Conservation (phyloP, 2,113 vertebrate genomes). For the Athene cunicularia region DNA sequence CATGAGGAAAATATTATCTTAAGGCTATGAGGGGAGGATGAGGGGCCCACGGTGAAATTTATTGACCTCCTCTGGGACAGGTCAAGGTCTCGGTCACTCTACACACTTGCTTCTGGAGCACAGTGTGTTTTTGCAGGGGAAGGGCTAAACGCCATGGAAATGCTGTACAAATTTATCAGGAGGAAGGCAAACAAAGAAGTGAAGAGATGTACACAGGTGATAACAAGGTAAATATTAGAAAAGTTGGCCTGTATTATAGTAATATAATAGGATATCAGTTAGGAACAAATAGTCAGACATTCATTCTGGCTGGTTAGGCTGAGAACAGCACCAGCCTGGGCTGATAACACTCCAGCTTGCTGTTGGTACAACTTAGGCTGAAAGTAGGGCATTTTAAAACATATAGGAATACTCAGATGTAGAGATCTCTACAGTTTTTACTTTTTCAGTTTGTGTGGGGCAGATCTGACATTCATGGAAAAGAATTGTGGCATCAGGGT, state of each 20-base stretch:
- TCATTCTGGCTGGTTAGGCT: background rate
- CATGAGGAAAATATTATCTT: background rate
- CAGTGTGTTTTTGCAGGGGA: background rate
- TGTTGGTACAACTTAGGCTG: background rate
- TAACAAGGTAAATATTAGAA: constrained; percentile 69
- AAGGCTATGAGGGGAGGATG: background rate
- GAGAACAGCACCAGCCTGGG: constrained; percentile 19
- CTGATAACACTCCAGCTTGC: constrained; percentile 26
- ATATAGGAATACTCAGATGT: background rate
- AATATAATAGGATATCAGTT: constrained; percentile 17
- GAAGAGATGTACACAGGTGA: constrained; percentile 55
- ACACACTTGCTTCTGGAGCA: background rate
- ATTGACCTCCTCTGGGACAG: background rate
- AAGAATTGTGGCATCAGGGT: accelerated
- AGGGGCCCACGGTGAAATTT: background rate
- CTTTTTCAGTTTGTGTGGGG: background rate
- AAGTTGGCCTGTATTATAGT: constrained; percentile 27
- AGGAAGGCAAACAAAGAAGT: constrained; percentile 69
- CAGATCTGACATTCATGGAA: background rate
- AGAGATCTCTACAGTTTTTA: background rate
- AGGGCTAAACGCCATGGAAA: background rate
- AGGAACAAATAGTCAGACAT: constrained; percentile 39
- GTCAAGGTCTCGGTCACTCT: background rate
- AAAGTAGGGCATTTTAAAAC: background rate
- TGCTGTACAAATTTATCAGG: constrained; percentile 50